Conservation (phyloP, 2,113 vertebrate genomes). For the Gymnorhina tibicen region DNA sequence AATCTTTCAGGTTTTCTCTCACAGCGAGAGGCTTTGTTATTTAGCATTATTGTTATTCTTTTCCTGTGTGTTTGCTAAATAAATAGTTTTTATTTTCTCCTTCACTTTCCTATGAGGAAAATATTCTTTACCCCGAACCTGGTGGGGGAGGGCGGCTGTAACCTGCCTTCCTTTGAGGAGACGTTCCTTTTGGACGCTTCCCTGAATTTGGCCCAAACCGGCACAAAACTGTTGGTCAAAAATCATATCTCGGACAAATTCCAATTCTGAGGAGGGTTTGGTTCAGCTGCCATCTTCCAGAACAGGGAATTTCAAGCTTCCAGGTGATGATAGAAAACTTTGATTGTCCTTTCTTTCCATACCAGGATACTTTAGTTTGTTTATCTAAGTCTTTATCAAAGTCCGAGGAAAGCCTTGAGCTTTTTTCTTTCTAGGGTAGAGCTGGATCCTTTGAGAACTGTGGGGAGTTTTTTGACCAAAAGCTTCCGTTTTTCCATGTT, state of each 20-base stretch:
- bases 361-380: not conserved
- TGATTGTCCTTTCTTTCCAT: not conserved
- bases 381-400: not conserved
- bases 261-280: not conserved
- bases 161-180: no score
- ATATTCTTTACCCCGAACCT: no score
- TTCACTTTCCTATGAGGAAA: no score
- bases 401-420: not conserved
- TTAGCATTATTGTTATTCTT: no score
- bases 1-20: no score
- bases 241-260: fast-evolving
- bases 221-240: not conserved
- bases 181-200: no score
- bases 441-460: not conserved
- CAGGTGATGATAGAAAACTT: not conserved
- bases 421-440: not conserved
- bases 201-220: no score
- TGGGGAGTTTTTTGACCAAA: not conserved
- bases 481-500: not conserved
- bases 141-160: no score
- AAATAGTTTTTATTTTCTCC: no score
- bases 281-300: not conserved
- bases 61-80: no score
- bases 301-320: not conserved
- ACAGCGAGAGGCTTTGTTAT: no score